Evolutionary conservation across 2,888 invertebrate genomes (phyloP), one percentile per base, ranked within the genome.

Genomic region (Pandemis cinnamomeana): DNA sequence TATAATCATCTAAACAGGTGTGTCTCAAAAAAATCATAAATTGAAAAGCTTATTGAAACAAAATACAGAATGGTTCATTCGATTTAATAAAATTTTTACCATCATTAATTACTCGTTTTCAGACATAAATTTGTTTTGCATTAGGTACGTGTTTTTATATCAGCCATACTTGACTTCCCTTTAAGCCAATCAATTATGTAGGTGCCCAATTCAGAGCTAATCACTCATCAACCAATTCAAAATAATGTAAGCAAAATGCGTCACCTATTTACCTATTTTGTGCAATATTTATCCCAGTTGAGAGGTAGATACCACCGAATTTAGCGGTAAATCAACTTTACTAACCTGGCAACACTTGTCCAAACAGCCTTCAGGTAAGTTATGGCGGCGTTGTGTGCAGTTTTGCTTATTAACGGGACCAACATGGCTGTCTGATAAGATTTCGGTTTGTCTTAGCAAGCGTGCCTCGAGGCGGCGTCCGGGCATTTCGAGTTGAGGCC

Each of bases 351-450:
- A 87, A 87, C 86, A 84, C 86, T 86, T 89, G 82, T 77, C 85
- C 91, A 92, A 91, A 92, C 88, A 91, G 88, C 91, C 90, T 84
- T 86, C 89, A 92, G 91, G 91, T 88, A 84, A 88, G 85, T 87
- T 89, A 87, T 83, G 86, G 86, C 82, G 81, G 87, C 85, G 88
- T 85, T 88, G 91, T 92, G 91, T 91, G 89, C 87, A 93, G 91
- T 92, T 93, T 93, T 93, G 92, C 91, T 93, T 93, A 93, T 93
- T 93, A 93, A 92, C 90, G 85, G 90, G 82, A 86, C 89, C 88
- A 92, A 91, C 88, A 91, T 90, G 92, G 92, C 90, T 84, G 89
- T 86, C 90, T 91, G 93, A 90, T 93, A 93, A 93, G 93, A 93
- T 93, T 93, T 91, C 80, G 89, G 93, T 91, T 92, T 91, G 93